These are phyloP conservation scores for Acrocephalus kingi DNA, from an alignment of 2,113 vertebrate species.

Conservation along the genomic window DNA sequence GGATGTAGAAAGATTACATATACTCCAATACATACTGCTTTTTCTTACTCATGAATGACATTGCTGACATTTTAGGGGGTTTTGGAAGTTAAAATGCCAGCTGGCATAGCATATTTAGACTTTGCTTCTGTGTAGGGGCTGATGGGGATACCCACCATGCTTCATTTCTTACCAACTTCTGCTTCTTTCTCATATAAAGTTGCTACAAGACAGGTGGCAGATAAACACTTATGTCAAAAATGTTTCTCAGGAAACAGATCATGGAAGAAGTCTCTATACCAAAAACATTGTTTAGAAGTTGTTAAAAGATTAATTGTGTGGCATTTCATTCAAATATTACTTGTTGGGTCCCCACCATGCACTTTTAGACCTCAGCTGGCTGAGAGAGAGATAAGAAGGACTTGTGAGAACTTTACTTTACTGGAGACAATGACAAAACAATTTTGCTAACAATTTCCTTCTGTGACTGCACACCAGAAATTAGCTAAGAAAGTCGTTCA, in stretches of 20 bases:
- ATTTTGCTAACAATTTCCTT: neutral
- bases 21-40: neutral
- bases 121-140: neutral
- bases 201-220: neutral
- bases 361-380: neutral
- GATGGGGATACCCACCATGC: neutral
- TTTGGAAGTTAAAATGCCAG: conserved; percentile 18
- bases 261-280: neutral
- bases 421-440: neutral
- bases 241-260: neutral
- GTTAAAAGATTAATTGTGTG: neutral
- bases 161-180: neutral
- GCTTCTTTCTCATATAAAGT: neutral
- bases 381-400: neutral
- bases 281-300: neutral
- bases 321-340: neutral
- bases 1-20: neutral
- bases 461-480: neutral
- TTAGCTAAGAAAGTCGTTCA: neutral
- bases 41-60: conserved; percentile 16
- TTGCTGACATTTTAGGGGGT: conserved; percentile 1
- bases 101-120: conserved; percentile 16
- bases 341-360: neutral
- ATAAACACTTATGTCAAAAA: conserved; percentile 16
- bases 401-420: neutral